Base-by-base conservation (phyloP, 2,888 invertebrate species). In the Amphipyra berbera region DNA sequence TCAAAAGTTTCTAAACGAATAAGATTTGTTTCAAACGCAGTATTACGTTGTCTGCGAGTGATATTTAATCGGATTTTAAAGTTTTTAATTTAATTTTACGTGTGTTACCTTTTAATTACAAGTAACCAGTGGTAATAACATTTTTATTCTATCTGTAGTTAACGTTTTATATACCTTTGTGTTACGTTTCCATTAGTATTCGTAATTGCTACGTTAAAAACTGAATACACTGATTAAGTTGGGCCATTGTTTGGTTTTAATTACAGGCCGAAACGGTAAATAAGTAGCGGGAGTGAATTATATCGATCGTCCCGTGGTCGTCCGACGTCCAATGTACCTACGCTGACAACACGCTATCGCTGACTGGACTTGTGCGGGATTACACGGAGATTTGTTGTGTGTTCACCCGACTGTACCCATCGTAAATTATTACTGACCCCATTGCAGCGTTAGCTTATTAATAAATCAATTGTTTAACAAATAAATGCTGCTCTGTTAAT, bases 221-320 rank as follows among this genome's bases (percentile, higher is more conserved):
- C 70, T 58, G 62, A 76, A 71, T 60, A 48, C 69, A 55, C 68
- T 82, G 83, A 84, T 82, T 72, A 79, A 80, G 76, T 78, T 75
- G 72, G 62, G 72, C 62, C 70, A 73, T 80, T 88, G 85, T 88
- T 87, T 85, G 80, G 79, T 81, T 88, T 85, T 88, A 87, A 89
- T 88, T 88, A 86, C 78, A 59, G 66, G 57, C 69, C 56, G 72
- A 69, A 71, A 68, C 73, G 69, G 73, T 73, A 79, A 83, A 80
- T 81, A 77, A 80, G 71, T 76, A 82, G 65, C 61, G 60, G 56
- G 53, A 50, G 65, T 61, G 66, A 78, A 76, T 78, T 79, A 72
- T 78, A 79, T 81, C 67, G 78, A 78, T 78, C 71, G 70, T 42
- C 49, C 21, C 49, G 45, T 45, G 48, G 60, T 46, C 60, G 62